phyloP scores from a whole-genome alignment of 2,113 vertebrate species.

The chimpanzee (Pan troglodytes) region NHGRI_mPanTro3-v2.1_pri NC_072421.2:87591001-87591500 shows the following conservation, averaged over 20 bases:
- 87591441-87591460: neutral
- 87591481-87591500: neutral
- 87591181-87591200: neutral
- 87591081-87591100: neutral
- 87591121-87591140: neutral
- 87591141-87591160: neutral
- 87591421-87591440: neutral
- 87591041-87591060: neutral
- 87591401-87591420: neutral
- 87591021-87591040: neutral
- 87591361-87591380: neutral
- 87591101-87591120: neutral
- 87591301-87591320: neutral
- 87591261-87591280: neutral
- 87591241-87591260: neutral
- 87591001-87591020: neutral
- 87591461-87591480: neutral
- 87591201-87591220: neutral
- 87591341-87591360: neutral
- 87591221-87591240: neutral
- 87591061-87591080: neutral
- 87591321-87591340: neutral
- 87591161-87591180: neutral
- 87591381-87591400: neutral
- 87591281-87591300: neutral